Evolutionary conservation across 2,888 invertebrate genomes (phyloP), one percentile per base, ranked within the genome.

Genomic region (Hemithea aestivaria): DNA sequence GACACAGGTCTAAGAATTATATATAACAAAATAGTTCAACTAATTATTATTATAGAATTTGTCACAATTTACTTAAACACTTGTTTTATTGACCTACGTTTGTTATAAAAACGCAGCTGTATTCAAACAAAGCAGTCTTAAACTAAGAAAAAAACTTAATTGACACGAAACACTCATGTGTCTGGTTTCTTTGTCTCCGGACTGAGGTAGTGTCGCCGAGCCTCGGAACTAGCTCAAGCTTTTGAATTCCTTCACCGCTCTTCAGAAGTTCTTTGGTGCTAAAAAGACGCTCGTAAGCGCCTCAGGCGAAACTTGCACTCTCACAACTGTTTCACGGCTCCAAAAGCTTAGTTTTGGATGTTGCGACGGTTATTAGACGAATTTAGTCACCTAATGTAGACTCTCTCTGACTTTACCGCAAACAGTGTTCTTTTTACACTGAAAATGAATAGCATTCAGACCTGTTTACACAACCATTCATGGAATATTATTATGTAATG

Each of bases 221-320:
- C 5, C 16, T 16, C 16, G 58, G 58, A 69, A 64, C 59, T 63
- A 58, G 62, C 63, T 70, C 58, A 56, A 59, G 62, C 66, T 64
- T 73, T 73, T 62, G 62, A 72, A 68, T 66, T 59, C 57, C 51
- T 51, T 54, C 56, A 55, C 53, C 55, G 55, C 61, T 57, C 51
- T 67, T 66, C 52, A 63, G 61, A 48, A 57, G 52, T 53, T 57
- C 58, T 57, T 56, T 9, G 25, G 12, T 22, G 42, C 46, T 65
- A 60, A 76, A 74, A 76, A 71, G 72, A 62, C 69, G 56, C 56
- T 58, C 49, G 48, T 51, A 49, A 44, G 38, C 42, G 48, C 47
- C 49, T 48, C 61, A 50, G 54, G 58, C 56, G 48, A 62, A 66
- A 66, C 62, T 70, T 64, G 60, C 62, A 63, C 66, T 58, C 57